Conservation (phyloP, 2,888 invertebrate genomes). For the Trisateles emortualis region DNA sequence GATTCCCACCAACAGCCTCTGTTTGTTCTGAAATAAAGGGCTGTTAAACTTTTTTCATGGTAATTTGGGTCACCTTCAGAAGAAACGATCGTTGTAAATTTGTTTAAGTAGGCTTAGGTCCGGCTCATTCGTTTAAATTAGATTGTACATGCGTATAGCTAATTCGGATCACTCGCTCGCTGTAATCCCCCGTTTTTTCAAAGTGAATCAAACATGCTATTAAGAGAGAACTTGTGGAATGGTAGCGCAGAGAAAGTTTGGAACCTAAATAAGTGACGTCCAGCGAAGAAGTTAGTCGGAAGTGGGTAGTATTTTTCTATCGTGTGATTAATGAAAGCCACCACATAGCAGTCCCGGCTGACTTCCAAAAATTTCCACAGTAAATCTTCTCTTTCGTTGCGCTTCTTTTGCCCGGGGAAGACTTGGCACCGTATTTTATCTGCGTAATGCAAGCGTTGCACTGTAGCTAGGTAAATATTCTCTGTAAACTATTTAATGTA, state of each 20-base stretch:
- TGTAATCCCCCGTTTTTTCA: conserved; percentile 16
- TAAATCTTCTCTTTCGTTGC: conserved; percentile 82
- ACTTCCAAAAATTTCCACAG: conserved; percentile 84
- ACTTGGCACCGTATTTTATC: conserved; percentile 86
- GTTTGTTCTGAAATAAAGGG: conserved; percentile 86
- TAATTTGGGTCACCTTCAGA: conserved; percentile 86
- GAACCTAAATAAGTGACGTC: conserved; percentile 52
- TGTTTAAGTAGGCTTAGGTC: conserved; percentile 82
- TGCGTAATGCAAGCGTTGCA: conserved; percentile 80
- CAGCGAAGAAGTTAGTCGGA: conserved; percentile 60
- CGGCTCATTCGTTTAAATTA: conserved; percentile 76
- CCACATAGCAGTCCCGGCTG: conserved; percentile 80
- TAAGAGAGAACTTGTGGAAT: conserved; percentile 25
- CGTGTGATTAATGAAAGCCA: conserved; percentile 79
- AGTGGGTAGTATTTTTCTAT: conserved; percentile 74
- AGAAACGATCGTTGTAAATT: conserved; percentile 82
- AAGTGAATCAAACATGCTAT: conserved; percentile 18
- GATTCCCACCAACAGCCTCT: conserved; percentile 84
- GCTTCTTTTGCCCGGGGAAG: conserved; percentile 80
- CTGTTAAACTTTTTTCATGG: conserved; percentile 85
- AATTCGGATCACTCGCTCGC: conserved; percentile 50
- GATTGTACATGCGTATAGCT: conserved; percentile 59
- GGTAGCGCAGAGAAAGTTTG: conserved; percentile 36
- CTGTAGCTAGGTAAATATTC: conserved; percentile 76
- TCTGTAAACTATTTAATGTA: conserved; percentile 55